Percentiles rank a stretch among this genome's conserved stretches.
Conservation (phyloP, 2,888 invertebrate genomes). For the Ditylenchus weischeri region DNA sequence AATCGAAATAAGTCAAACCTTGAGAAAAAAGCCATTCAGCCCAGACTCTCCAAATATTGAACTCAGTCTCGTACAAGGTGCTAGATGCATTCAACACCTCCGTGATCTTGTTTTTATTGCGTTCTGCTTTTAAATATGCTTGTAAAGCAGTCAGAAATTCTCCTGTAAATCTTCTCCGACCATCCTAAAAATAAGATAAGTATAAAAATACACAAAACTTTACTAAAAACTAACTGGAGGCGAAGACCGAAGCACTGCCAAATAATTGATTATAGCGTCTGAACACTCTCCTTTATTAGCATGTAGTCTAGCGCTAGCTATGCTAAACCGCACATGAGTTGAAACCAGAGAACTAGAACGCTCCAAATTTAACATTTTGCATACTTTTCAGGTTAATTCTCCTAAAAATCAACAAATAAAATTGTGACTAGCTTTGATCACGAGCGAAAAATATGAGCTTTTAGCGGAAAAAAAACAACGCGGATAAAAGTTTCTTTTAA, state of each 20-base stretch:
- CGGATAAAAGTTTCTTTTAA: too few species aligned
- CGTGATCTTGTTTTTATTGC: constrained; percentile 7
- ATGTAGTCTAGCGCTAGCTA: constrained; percentile 6
- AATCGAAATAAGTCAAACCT: constrained; percentile 5
- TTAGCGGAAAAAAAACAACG: too few species aligned
- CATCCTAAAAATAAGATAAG: background rate
- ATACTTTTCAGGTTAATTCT: too few species aligned
- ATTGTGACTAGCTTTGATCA: too few species aligned
- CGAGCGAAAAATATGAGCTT: too few species aligned
- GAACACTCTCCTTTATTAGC: constrained; percentile 10
- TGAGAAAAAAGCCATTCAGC: constrained; percentile 19
- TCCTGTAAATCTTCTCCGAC: constrained; percentile 7
- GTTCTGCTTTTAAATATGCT: constrained; percentile 16
- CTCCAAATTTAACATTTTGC: background rate
- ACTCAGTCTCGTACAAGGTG: constrained; percentile 21
- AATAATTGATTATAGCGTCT: constrained; percentile 16
- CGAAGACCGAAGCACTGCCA: constrained; percentile 11
- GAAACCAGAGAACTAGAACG: background rate
- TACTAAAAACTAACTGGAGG: too few species aligned
- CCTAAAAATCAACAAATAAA: too few species aligned
- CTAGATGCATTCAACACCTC: constrained; percentile 13
- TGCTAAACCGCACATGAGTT: background rate
- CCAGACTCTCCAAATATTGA: constrained; percentile 16
- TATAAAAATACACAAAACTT: too few species aligned
- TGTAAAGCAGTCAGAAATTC: constrained; percentile 21